phyloP scores from a whole-genome alignment of 2,797 vertebrate genomes.

The Thaleichthys pacificus region DNA sequence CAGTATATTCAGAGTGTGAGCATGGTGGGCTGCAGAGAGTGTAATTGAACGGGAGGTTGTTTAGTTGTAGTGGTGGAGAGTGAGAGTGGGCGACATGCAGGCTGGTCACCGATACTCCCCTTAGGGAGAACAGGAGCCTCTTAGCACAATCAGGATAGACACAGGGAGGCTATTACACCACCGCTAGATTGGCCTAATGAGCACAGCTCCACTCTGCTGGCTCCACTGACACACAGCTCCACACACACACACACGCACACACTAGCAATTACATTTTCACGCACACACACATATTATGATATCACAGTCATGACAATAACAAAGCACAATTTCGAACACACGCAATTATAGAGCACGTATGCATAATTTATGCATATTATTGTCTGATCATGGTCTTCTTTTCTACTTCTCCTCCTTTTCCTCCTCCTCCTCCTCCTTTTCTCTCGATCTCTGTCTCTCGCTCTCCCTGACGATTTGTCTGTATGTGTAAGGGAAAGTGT shows the following conservation, averaged over 20 bases:
- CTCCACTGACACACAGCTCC: background rate
- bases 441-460: conserved; percentile 43
- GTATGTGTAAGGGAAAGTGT: too few species aligned
- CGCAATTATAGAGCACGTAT: background rate
- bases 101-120: conserved; percentile 66
- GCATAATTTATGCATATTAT: background rate
- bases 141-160: conserved; percentile 41
- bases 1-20: conserved; percentile 48
- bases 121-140: conserved; percentile 62
- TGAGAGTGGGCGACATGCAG: conserved; percentile 64
- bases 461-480: conserved; percentile 18
- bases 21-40: conserved; percentile 28
- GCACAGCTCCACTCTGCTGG: background rate
- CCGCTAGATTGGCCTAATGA: conserved; percentile 25
- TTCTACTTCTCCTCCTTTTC: background rate
- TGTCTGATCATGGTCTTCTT: too few species aligned
- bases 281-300: conserved; percentile 11
- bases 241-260: background rate
- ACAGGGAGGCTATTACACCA: conserved; percentile 47
- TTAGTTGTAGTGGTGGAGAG: conserved; percentile 58
- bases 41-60: conserved; percentile 78
- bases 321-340: background rate
- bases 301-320: conserved; percentile 1
- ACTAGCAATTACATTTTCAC: background rate
- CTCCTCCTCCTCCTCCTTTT: conserved; percentile 44